Evolutionary conservation across 2,113 vertebrate species (phyloP).

Genomic region (Pitta sordida): DNA sequence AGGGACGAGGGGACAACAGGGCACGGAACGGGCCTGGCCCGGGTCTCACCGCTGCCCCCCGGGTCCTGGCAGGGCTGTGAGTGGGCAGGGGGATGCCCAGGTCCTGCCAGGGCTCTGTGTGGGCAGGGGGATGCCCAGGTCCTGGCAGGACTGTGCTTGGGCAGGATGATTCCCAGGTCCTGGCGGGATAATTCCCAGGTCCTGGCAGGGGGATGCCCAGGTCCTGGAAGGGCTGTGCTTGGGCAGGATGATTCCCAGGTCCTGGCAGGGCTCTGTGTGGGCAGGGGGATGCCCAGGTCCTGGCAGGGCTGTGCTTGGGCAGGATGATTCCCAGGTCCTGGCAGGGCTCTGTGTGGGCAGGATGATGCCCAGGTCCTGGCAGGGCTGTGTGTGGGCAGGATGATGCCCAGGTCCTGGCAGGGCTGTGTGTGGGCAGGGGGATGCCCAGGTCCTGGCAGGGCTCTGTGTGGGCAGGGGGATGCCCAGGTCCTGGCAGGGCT

Average conservation of each 20-base stretch:
- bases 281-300: background rate
- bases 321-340: background rate
- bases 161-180: background rate
- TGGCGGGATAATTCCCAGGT: fast-evolving
- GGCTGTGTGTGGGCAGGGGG: fast-evolving
- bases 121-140: background rate
- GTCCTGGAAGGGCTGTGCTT: fast-evolving
- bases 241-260: background rate
- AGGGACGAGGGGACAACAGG: fast-evolving
- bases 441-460: background rate
- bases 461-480: background rate
- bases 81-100: fast-evolving
- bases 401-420: fast-evolving
- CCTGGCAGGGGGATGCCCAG: background rate
- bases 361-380: background rate
- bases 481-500: fast-evolving
- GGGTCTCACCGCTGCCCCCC: fast-evolving
- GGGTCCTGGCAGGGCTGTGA: fast-evolving
- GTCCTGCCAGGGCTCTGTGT: fast-evolving
- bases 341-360: fast-evolving
- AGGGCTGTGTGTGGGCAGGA: background rate
- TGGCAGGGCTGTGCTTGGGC: fast-evolving
- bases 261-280: fast-evolving
- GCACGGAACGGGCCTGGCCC: background rate
- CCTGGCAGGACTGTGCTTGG: fast-evolving